Base-by-base conservation (phyloP, 2,797 vertebrate genomes). In the Malacoctenus gilli region DNA sequence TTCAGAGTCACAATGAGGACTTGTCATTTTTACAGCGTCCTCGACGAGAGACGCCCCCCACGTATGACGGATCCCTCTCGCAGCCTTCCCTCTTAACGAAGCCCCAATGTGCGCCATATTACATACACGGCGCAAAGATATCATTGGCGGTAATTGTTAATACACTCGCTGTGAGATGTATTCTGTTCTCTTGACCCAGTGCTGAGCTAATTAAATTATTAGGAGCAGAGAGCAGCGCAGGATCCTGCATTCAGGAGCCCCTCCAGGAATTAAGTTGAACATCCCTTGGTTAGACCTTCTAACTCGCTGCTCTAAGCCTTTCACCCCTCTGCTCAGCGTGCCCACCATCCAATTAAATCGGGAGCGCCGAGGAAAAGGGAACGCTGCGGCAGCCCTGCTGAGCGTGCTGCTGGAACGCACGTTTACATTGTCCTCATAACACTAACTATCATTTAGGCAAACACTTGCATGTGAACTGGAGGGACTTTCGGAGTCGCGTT, bases 291-390 rank as follows among this genome's bases (percentile, higher is more conserved):
- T 69, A 83, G 86, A 84, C 80, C 79, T 62, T 68, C 71, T 72
- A 80, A 80, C 82, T 80, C 78, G 38, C 47, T 21, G 51, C 75
- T 68, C 77, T 86, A 84, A 90, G 86, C 77, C 83, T 62, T 79
- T 87, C 84, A 84, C 85, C 85, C 84, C 74, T 74, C 71, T 41
- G 84, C 80, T 77, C 74, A 48, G 38, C 58, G 66, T 76, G 77
- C 73, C 68, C 71, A 73, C 80, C 64, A 79, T 85, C 89, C 87
- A 90, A 89, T 91, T 91, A 90, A 89, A 85, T 68, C 54, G 56
- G 79, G 64, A 83, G 75, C 77, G 65, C 72, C 68, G 72, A 55
- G 52, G 36, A 61, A 63, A 59, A 46, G 39, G 59, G 59, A 75
- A 52, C 34, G 30, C 52, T 23, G 57, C 64, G 74, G 61, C 57